Evolutionary conservation across 2,797 vertebrate species (phyloP).

Genomic region (Myotis findleyi): DNA sequence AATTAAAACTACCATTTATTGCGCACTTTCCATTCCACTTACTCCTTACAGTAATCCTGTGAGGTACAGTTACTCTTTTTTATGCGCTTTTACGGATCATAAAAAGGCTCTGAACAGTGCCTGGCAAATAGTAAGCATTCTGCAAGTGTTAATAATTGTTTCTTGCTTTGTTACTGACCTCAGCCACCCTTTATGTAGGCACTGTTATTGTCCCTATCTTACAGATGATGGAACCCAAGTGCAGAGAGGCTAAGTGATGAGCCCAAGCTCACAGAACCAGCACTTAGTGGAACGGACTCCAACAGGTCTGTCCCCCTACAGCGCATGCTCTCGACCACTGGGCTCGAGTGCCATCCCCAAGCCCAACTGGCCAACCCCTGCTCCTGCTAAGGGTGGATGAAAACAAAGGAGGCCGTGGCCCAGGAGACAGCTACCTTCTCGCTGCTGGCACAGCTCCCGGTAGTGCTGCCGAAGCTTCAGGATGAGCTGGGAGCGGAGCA

Average conservation of each 20-base stretch:
- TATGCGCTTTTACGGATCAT: not conserved
- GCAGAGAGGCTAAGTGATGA: not conserved
- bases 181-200: not conserved
- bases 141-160: too few species aligned
- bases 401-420: not conserved
- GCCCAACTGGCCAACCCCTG: not conserved
- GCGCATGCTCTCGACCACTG: too few species aligned
- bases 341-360: not conserved
- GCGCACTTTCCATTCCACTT: not conserved
- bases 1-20: not conserved
- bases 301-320: not conserved
- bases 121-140: not conserved
- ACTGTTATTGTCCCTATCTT: not conserved
- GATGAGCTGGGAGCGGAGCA: constrained; percentile 96
- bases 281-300: not conserved
- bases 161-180: not conserved
- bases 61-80: not conserved
- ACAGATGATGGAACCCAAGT: not conserved
- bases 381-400: not conserved
- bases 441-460: constrained; percentile 97
- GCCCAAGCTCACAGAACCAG: not conserved
- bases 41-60: not conserved
- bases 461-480: constrained; percentile 97
- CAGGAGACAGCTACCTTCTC: constrained; percentile 90
- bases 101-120: not conserved